These are phyloP conservation scores for Cybosia mesomella DNA, from an alignment of 2,888 invertebrate species.

Conservation along the genomic window DNA sequence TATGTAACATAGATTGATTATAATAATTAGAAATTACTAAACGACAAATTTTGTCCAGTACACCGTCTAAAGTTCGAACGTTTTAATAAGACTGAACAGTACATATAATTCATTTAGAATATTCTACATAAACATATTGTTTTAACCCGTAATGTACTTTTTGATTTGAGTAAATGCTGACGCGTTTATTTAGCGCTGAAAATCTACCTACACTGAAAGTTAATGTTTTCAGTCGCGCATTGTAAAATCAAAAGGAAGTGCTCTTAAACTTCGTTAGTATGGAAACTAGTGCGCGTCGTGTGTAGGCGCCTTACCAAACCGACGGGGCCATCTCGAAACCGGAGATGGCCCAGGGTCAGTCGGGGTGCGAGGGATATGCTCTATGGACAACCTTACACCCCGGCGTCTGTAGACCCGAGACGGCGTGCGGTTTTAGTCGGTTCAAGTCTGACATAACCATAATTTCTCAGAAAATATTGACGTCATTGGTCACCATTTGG, in stretches of 20 bases:
- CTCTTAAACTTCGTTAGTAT: neutral
- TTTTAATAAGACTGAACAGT: slow-evolving; percentile 18
- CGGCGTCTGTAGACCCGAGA: too few relatives aligned
- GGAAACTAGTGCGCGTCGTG: too few relatives aligned
- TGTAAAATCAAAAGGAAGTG: neutral
- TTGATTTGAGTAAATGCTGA: slow-evolving; percentile 20
- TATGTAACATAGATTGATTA: slow-evolving; percentile 12
- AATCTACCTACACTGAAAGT: neutral
- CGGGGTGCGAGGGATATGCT: too few relatives aligned
- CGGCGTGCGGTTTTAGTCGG: too few relatives aligned
- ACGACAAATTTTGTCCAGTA: slow-evolving; percentile 26
- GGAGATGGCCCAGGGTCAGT: too few relatives aligned
- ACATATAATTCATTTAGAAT: slow-evolving; percentile 41
- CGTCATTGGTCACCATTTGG: too few relatives aligned
- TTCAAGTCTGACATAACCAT: too few relatives aligned
- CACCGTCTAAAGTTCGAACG: slow-evolving; percentile 24
- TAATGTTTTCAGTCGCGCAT: neutral
- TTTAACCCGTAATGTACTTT: slow-evolving; percentile 42
- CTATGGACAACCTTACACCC: too few relatives aligned
- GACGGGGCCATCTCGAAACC: too few relatives aligned
- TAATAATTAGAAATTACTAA: slow-evolving; percentile 20
- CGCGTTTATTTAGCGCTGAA: slow-evolving; percentile 16
- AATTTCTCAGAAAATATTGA: too few relatives aligned
- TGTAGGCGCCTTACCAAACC: too few relatives aligned
- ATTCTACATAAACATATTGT: slow-evolving; percentile 41